phyloP scores from a whole-genome alignment of 2,113 vertebrate genomes.

The Pardalotus punctatus region DNA sequence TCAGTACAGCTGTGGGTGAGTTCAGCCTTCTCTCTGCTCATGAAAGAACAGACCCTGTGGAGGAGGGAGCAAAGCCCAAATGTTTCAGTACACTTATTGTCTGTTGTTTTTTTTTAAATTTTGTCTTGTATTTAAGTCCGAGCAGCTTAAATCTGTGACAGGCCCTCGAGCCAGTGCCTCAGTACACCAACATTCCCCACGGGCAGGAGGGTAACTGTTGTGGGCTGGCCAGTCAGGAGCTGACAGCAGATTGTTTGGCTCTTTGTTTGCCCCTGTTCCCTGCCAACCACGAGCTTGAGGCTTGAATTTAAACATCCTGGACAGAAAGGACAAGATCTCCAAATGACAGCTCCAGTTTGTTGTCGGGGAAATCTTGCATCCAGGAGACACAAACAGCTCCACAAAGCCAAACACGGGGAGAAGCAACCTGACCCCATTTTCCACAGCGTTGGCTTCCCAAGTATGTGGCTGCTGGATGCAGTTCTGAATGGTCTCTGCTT shows the following conservation, averaged over 20 bases:
- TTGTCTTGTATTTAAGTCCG: neutral
- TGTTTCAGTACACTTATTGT: neutral
- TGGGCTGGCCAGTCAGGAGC: neutral
- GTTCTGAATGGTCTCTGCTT: neutral
- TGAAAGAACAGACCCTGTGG: neutral
- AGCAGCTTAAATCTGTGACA: neutral
- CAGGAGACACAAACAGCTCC: conserved; percentile 8
- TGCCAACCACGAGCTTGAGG: neutral
- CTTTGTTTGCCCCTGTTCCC: neutral
- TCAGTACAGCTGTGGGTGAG: neutral
- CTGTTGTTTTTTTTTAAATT: neutral
- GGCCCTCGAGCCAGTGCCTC: neutral
- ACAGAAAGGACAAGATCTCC: neutral
- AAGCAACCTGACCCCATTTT: neutral
- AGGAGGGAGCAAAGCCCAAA: neutral
- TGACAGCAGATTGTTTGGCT: neutral
- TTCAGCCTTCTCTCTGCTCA: neutral
- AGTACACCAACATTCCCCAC: neutral
- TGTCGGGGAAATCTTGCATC: neutral
- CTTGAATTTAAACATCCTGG: conserved; percentile 12
- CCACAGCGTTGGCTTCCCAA: neutral
- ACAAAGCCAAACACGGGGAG: neutral
- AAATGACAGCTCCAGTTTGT: neutral
- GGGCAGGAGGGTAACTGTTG: neutral
- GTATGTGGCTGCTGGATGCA: neutral